Percentiles rank a stretch among this genome's conserved stretches.
Conservation (phyloP, 2,797 vertebrate genomes). For the Hoplostethus mediterraneus region DNA sequence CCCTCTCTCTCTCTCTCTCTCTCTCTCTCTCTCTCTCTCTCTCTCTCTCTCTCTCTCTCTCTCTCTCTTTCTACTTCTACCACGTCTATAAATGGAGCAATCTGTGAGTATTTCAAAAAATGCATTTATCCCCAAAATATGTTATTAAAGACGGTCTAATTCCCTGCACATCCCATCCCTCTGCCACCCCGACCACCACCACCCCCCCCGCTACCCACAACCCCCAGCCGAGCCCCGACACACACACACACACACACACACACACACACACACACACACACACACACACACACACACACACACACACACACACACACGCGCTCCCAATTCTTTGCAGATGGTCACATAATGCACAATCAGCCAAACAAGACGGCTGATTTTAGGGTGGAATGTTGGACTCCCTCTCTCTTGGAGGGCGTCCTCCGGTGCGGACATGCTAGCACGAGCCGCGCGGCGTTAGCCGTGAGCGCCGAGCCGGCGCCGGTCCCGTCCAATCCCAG, state of each 20-base stretch:
- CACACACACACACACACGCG: conserved; percentile 25
- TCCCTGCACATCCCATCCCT: conserved; percentile 69
- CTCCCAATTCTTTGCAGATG: conserved; percentile 79
- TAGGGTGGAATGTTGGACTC: conserved; percentile 74
- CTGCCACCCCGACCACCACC: conserved; percentile 43
- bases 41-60: conserved; percentile 29
- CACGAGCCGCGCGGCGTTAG: conserved; percentile 68
- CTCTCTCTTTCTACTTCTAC: conserved; percentile 51
- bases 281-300: conserved; percentile 28
- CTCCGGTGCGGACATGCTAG: conserved; percentile 72
- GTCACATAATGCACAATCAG: conserved; percentile 87
- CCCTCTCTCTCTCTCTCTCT: conserved; percentile 66
- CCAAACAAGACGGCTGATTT: conserved; percentile 85
- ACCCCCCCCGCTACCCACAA: conserved; percentile 38
- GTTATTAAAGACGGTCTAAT: conserved; percentile 83
- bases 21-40: conserved; percentile 47
- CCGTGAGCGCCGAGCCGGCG: conserved; percentile 55
- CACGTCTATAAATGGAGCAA: conserved; percentile 80
- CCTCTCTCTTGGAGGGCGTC: conserved; percentile 73
- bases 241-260: conserved; percentile 24
- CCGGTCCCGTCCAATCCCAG: conserved; percentile 62
- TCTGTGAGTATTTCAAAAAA: conserved; percentile 82
- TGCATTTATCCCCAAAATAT: conserved; percentile 82
- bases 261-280: conserved; percentile 28
- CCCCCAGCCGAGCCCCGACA: conserved; percentile 30